Base-by-base conservation (phyloP, 2,888 invertebrate genomes). In the Neuroscelio doddi region DNA sequence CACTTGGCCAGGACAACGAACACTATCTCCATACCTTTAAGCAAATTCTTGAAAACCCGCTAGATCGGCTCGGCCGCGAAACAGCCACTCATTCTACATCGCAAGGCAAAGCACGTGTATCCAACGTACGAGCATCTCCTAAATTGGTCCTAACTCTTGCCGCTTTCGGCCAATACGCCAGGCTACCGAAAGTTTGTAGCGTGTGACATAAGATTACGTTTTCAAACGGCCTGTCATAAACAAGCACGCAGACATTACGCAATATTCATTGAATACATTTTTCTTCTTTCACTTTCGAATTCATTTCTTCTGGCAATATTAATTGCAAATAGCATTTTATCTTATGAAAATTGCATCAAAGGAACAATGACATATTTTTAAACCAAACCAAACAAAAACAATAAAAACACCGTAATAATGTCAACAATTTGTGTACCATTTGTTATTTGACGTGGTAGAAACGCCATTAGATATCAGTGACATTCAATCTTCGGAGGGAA, bases 1-100 rank as follows among this genome's bases (percentile, higher is more conserved):
- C n/a, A n/a, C 21, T 53, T 46, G 44, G 63, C 51, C 42, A 58
- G 49, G 53, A 64, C 58, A 57, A 64, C 56, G 73, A 78, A 75
- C 79, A 78, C 75, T 72, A 75, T 70, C 76, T 72, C 72, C 78
- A 80, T 80, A 80, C 80, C 77, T 72, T 68, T 75, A 75, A 77
- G 77, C 75, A 78, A 78, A 80, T 80, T 80, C 80, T 78, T 76
- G 76, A 77, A 75, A 81, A 81, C 80, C 76, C 76, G 80, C 80
- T 80, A 77, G 78, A 74, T 76, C 73, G 73, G 74, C 72, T 75
- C 61, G 70, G 68, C 62, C 68, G 73, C 70, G 69, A 74, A 68
- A 66, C 75, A 70, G 69, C 71, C 46, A 71, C 75, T 71, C 73
- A 75, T 72, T 73, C 75, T 66, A 69, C 70, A 61, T 72, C 65